Evolutionary conservation across 1,140 invertebrate genomes (phyloP), one percentile per base, ranked within the genome.

Genomic region (Helicorthomorpha holstii): DNA sequence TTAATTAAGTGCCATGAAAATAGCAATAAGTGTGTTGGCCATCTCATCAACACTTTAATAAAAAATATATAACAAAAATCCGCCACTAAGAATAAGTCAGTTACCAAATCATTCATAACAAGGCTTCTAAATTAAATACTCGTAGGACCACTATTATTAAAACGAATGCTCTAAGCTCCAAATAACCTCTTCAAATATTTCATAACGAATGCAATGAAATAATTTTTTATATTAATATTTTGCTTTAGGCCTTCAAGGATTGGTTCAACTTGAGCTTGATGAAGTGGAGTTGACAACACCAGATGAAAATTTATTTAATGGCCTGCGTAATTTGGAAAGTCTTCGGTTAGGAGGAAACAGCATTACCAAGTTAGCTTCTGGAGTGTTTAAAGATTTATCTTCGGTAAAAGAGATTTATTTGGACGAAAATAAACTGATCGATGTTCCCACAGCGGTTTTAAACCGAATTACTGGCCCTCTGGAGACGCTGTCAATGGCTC

Each of bases 221-320:
- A n/a, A n/a, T n/a, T n/a, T n/a, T n/a, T n/a, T n/a, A n/a, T n/a
- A n/a, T n/a, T n/a, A n/a, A n/a, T n/a, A n/a, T n/a, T n/a, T n/a
- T n/a, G n/a, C n/a, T n/a, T n/a, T n/a, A n/a, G n/a, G n/a, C n/a
- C 64, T 91, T 53, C 78, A 79, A 1, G 81, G 80, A 0, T 64
- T 91, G 27, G 81, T 84, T 59, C 74, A 77, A 14, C 63, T 90
- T 1, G 68, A 74, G 1, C 59, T 87, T 55, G 79, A 85, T 60
- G 48, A 52, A 29, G 46, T 49, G 24, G 56, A 58, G 21, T 44
- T 58, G n/a, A 46, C 27, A 34, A 51, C 34, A 10, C 22, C 48
- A 7, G 21, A 22, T 16, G 4, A 27, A n/a, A 22, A 25, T 21
- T 45, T 58, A 1, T 44, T 57, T 25, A 24, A 23, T 3, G 48